Evolutionary conservation across 2,888 invertebrate genomes (phyloP), one percentile per base, ranked within the genome.

Genomic region (Stegophylla sp.): DNA sequence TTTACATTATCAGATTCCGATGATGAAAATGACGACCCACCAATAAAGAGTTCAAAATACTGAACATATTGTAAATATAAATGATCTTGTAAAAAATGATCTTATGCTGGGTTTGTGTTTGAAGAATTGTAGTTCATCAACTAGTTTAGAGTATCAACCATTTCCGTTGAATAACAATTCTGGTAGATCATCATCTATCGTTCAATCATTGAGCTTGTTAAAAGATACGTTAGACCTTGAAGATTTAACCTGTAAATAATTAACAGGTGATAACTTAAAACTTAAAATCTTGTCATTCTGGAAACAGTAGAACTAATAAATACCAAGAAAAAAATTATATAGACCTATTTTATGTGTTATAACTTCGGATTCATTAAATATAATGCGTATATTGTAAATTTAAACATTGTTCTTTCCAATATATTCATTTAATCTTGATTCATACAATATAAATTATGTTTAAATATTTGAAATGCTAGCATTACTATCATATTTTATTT

Each of bases 81-180:
- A 67, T 45, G 23, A 77, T 69, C 9, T 45, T 23, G 34, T 43
- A 48, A 28, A 63, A 23, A 23, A 43, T 71, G 71, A 79, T 12
- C n/a, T n/a, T n/a, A n/a, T n/a, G n/a, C 61, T 79, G 7, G 79
- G 71, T 13, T 26, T 79, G n/a, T 71, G 79, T 61, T 10, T 79
- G 3, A 79, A 79, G 20, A 79, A 69, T 26, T 20, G 23, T 79
- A n/a, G n/a, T n/a, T 23, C 61, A 48, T n/a, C 66, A n/a, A 51
- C 34, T 41, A 51, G 23, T 34, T 71, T 41, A 51, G 41, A 53
- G 3, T 23, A 63, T 51, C 51, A 71, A n/a, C 41, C 71, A 26
- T 23, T 59, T 23, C 17, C 53, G n/a, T 48, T 69, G 59, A 66
- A 17, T 77, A 48, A 69, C 4, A 28, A 67, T 10, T 5, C 67